Conservation (phyloP, 2,888 invertebrate genomes). For the Phoenoteleia sp. region DNA sequence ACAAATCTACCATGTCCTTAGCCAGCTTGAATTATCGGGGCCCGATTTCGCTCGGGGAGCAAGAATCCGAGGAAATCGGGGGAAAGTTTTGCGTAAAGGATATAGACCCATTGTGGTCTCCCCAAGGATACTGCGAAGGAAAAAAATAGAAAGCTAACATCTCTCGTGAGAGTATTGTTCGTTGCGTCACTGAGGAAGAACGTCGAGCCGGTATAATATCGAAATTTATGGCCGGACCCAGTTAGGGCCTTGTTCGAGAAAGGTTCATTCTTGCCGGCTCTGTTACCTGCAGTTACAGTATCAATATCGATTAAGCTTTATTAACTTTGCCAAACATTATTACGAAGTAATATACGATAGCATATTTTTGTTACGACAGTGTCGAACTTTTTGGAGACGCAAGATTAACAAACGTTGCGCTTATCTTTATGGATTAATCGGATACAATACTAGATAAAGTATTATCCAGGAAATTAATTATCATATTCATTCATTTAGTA, state of each 20-base stretch:
- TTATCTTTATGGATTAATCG: no score
- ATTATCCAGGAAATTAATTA: no score
- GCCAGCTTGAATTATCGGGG: constrained; percentile 29
- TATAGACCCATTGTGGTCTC: constrained; percentile 76
- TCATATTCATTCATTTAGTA: no score
- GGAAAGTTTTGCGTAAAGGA: constrained; percentile 85
- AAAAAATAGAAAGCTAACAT: constrained; percentile 79
- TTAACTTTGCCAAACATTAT: constrained; percentile 63
- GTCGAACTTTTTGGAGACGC: no score
- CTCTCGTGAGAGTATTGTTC: constrained; percentile 82
- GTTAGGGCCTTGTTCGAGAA: constrained; percentile 76
- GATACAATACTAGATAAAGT: no score
- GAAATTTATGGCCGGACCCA: constrained; percentile 84
- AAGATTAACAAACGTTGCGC: no score
- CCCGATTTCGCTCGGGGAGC: constrained; percentile 17
- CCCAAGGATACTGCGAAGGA: constrained; percentile 43
- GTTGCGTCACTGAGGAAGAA: constrained; percentile 83
- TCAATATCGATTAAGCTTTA: constrained; percentile 64
- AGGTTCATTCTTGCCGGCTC: constrained; percentile 56
- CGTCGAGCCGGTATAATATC: constrained; percentile 83
- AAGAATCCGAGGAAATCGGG: constrained; percentile 79
- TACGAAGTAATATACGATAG: constrained; percentile 47
- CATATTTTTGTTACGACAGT: no score
- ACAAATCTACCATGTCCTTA: constrained; percentile 58
- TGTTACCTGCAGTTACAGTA: constrained; percentile 64